phyloP scores from a whole-genome alignment of 2,113 vertebrate species.

The Microtus montanus region DNA sequence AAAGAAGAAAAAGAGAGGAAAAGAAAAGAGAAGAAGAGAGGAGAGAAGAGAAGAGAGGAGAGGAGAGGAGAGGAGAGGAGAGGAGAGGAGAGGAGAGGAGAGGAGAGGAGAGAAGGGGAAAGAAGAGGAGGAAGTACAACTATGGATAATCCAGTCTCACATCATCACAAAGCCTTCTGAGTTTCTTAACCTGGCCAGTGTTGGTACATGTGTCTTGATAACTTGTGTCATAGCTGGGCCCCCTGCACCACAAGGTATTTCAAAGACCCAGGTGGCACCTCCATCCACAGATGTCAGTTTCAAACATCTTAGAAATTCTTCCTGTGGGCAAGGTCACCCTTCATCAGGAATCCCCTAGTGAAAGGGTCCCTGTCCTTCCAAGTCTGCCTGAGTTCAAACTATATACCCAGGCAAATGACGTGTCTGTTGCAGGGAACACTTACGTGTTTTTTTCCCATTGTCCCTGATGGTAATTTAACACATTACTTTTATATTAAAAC shows the following conservation, averaged over 20 bases:
- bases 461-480: constrained; percentile 34
- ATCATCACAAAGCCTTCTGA: neutral
- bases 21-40: too few species aligned
- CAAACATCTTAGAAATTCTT: neutral
- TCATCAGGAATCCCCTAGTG: neutral
- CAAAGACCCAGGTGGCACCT: neutral
- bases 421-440: neutral
- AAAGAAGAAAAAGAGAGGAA: neutral
- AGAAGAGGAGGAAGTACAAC: too few species aligned
- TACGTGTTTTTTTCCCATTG: neutral
- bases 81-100: too few species aligned
- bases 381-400: neutral
- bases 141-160: neutral
- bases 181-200: neutral
- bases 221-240: neutral
- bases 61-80: too few species aligned
- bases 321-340: neutral
- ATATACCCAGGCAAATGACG: neutral
- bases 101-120: too few species aligned
- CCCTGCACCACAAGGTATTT: neutral
- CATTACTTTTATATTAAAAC: constrained; percentile 57
- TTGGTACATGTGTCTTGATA: neutral
- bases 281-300: neutral
- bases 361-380: neutral
- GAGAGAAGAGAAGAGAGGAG: too few species aligned